Percentiles rank a stretch among this genome's conserved stretches.
phyloP scores from a whole-genome alignment of 2,888 invertebrate genomes.

The Syrista parreyssii region DNA sequence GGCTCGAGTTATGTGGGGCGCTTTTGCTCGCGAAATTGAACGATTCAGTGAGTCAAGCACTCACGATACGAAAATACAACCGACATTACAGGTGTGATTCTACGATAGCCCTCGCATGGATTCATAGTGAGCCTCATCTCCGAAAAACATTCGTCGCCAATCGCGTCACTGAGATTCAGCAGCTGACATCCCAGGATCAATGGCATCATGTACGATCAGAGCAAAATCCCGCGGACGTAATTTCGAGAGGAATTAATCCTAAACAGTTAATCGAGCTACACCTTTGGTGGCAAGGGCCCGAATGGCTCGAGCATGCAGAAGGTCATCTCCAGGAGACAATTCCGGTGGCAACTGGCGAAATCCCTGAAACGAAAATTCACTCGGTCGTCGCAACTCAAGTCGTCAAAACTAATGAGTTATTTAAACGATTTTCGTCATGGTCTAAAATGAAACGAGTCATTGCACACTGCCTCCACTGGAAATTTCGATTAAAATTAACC shows the following conservation, averaged over 20 bases:
- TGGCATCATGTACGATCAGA: constrained; percentile 20
- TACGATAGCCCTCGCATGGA: constrained; percentile 1
- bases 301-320: constrained; percentile 20
- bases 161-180: not conserved
- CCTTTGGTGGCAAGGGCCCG: constrained; percentile 15
- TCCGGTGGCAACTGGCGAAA: not conserved
- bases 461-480: constrained; percentile 19
- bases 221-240: constrained; percentile 47
- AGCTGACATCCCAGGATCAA: not conserved
- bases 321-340: too few relatives aligned
- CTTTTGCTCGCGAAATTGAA: constrained; percentile 2
- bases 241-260: constrained; percentile 26
- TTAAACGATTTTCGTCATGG: not conserved
- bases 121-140: not conserved
- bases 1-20: constrained; percentile 18
- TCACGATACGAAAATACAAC: too few relatives aligned
- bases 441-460: constrained; percentile 9
- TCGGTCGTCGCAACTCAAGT: constrained; percentile 4
- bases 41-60: too few relatives aligned
- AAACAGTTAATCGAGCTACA: not conserved
- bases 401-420: not conserved
- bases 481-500: too few relatives aligned
- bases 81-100: constrained; percentile 13
- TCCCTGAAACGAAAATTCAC: not conserved
- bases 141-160: constrained; percentile 11